A percentile compares a stretch with the other conserved stretches of the same genome.
Conservation (phyloP, 2,888 invertebrate genomes). For the Platycheirus albimanus region DNA sequence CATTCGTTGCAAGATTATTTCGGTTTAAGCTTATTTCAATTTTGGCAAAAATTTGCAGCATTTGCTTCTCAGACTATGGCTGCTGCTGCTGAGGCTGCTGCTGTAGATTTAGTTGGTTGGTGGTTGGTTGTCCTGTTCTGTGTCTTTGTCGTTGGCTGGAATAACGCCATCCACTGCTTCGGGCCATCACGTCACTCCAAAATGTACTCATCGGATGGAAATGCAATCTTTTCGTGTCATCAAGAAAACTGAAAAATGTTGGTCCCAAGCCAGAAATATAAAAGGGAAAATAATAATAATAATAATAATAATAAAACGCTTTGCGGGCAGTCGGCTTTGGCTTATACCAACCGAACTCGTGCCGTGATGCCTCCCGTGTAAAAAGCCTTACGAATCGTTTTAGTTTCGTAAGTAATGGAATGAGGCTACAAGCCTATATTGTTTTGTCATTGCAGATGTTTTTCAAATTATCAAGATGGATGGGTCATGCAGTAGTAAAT, state of each 20-base stretch:
- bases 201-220: constrained; percentile 72
- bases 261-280: constrained; percentile 59
- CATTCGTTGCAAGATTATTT: constrained; percentile 70
- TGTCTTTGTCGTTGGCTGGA: constrained; percentile 62
- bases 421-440: constrained; percentile 50
- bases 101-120: constrained; percentile 18
- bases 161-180: constrained; percentile 61
- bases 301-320: constrained; percentile 72
- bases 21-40: constrained; percentile 73
- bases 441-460: constrained; percentile 69
- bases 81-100: neutral
- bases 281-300: constrained; percentile 57
- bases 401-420: constrained; percentile 1
- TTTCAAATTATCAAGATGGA: constrained; percentile 38
- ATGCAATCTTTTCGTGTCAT: constrained; percentile 74
- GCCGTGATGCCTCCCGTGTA: constrained; percentile 19
- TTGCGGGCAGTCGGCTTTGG: constrained; percentile 65
- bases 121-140: constrained; percentile 49
- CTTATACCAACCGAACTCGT: constrained; percentile 21
- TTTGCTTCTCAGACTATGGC: constrained; percentile 36
- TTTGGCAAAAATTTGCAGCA: constrained; percentile 71
- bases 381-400: constrained; percentile 35
- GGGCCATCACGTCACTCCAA: constrained; percentile 73
- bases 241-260: constrained; percentile 71
- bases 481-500: constrained; percentile 60